phyloP scores from a whole-genome alignment of 2,888 invertebrate species.

The Hemistola chrysoprasaria region DNA sequence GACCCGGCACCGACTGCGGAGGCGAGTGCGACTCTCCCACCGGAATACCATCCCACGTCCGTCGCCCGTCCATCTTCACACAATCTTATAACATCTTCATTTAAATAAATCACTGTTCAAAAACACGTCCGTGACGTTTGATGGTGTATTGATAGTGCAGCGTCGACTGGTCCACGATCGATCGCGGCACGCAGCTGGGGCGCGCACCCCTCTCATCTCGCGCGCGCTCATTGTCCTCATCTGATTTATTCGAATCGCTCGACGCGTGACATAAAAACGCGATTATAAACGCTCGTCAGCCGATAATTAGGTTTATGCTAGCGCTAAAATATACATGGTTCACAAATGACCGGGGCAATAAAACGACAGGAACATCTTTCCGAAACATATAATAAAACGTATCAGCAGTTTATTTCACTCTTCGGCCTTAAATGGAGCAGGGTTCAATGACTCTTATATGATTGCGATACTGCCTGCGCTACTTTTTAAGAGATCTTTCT shows the following conservation, averaged over 20 bases:
- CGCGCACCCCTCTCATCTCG: constrained; percentile 79
- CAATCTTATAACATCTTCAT: constrained; percentile 41
- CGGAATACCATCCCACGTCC: constrained; percentile 75
- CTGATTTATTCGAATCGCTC: constrained; percentile 56
- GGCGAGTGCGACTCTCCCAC: constrained; percentile 76
- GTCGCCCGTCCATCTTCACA: constrained; percentile 71
- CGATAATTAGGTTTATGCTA: constrained; percentile 36
- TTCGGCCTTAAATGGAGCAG: constrained; percentile 39
- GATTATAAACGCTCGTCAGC: constrained; percentile 42
- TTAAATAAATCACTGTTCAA: constrained; percentile 43
- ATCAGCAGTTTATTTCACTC: constrained; percentile 11
- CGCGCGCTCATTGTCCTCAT: constrained; percentile 64
- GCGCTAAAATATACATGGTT: constrained; percentile 15
- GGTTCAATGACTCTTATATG: constrained; percentile 38
- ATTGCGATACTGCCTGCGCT: constrained; percentile 31
- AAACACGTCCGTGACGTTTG: constrained; percentile 44
- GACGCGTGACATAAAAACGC: constrained; percentile 41
- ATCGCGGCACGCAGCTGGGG: constrained; percentile 78
- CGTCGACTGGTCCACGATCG: constrained; percentile 72
- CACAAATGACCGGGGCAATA: constrained; percentile 10
- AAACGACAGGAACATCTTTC: constrained; percentile 10
- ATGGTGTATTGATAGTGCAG: constrained; percentile 61
- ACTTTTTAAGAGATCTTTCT: constrained; percentile 26
- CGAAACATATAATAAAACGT: constrained; percentile 7
- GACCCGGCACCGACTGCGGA: constrained; percentile 84